phyloP scores from a whole-genome alignment of 2,113 vertebrate genomes.

The Hypanus sabinus region DNA sequence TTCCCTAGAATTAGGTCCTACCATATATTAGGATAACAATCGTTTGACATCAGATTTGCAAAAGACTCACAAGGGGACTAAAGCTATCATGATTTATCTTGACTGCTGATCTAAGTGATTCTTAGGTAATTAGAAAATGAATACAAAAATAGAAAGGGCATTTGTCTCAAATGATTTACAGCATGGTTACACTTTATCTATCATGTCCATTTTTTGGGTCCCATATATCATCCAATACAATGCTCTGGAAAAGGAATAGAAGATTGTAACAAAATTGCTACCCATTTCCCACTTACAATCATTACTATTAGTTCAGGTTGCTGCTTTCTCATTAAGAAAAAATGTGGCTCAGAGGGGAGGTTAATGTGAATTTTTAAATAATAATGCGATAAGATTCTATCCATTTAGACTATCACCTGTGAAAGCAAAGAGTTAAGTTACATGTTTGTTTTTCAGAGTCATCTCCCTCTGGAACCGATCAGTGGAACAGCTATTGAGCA shows the following conservation, averaged over 20 bases:
- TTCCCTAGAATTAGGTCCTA: not conserved
- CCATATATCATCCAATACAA: not conserved
- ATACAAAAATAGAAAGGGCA: not conserved
- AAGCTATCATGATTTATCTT: not conserved
- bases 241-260: not conserved
- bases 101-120: not conserved
- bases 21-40: not conserved
- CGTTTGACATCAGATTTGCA: not conserved
- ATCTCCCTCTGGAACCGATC: not conserved
- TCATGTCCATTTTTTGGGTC: not conserved
- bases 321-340: not conserved
- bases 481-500: too few relatives aligned
- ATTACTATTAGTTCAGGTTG: not conserved
- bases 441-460: not conserved
- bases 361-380: not conserved
- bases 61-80: not conserved
- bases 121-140: not conserved
- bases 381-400: not conserved
- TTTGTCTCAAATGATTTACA: not conserved
- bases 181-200: not conserved
- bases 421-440: constrained; percentile 9
- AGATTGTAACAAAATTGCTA: not conserved
- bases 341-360: not conserved
- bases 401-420: not conserved
- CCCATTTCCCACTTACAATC: not conserved